Evolutionary conservation across 2,888 invertebrate genomes (phyloP).

Genomic region (Eristalis intricaria): DNA sequence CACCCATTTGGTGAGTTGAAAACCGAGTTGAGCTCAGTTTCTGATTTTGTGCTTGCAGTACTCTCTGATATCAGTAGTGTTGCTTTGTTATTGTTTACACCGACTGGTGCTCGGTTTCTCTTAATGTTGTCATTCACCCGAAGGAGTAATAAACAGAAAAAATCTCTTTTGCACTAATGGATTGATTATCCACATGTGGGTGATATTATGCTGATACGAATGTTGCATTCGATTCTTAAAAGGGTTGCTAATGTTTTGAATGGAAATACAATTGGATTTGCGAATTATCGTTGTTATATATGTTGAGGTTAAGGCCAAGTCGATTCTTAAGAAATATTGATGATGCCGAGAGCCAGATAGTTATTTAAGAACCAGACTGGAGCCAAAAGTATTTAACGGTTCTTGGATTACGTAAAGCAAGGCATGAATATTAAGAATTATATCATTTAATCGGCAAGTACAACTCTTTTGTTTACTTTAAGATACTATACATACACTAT

Average conservation of each 20-base stretch:
- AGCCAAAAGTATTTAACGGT: too few relatives aligned
- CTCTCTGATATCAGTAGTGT: constrained; percentile 38
- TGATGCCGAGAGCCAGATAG: too few relatives aligned
- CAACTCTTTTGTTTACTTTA: too few relatives aligned
- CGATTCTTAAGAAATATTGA: not conserved
- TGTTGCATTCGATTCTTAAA: not conserved
- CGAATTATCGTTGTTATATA: too few relatives aligned
- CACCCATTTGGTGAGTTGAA: constrained; percentile 51
- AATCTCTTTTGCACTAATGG: not conserved
- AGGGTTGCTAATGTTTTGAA: not conserved
- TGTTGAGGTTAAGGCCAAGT: too few relatives aligned
- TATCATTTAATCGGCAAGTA: too few relatives aligned
- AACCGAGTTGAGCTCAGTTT: constrained; percentile 25
- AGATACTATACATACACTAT: too few relatives aligned
- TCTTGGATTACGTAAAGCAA: too few relatives aligned
- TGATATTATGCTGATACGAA: constrained; percentile 20
- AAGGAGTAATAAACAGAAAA: not conserved
- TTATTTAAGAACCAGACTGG: too few relatives aligned
- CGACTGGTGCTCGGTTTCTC: constrained; percentile 9
- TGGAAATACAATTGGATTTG: not conserved
- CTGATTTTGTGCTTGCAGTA: constrained; percentile 13
- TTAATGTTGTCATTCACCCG: constrained; percentile 27
- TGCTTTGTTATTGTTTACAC: constrained; percentile 58
- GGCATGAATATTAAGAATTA: too few relatives aligned
- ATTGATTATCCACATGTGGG: constrained; percentile 26